Base-by-base conservation (phyloP, 1,140 invertebrate species). In the Lamellibrachia luymesi region DNA sequence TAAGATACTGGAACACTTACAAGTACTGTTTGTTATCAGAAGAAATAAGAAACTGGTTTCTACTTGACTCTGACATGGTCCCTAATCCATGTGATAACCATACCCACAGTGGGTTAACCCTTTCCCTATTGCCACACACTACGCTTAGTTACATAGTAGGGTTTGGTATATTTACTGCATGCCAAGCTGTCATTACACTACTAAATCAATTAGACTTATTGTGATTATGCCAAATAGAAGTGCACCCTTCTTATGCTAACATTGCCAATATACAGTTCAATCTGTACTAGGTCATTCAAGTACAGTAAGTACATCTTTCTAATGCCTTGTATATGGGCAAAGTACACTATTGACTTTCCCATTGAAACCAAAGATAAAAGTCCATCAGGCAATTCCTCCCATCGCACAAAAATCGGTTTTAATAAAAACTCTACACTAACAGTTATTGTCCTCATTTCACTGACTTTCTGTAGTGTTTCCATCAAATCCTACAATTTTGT, bases 191-290 rank as follows among this genome's bases (percentile, higher is more conserved):
- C 64, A 80, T 22, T 22, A 2, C 1, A 22, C 13, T 22, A 80
- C 64, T 80, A 80, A 80, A 80, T 80, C 64, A 80, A 80, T 80
- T 80, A 80, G 64, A 80, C 64, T 17, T 80, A 80, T 80, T 80
- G 64, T 80, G 64, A 80, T 80, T 80, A 80, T 80, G 64, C 64
- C 64, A 80, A 80, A 80, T 22, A 80, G 64, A 80, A 80, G 25
- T 17, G 64, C 13, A 22, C 25, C 64, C 0, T 22, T 80, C 64
- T 80, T 80, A 80, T 80, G 64, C 64, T 80, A 80, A 80, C 64
- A 80, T 10, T 17, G 64, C 64, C 64, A 80, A 22, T 80, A 80
- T 80, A 80, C 64, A 17, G 64, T 80, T 22, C 64, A 80, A 80
- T 2, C 2, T 80, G 25, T 8, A 10, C 25, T 8, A 80, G 64